phyloP scores from a whole-genome alignment of 1,140 invertebrate genomes.

The Spodoptera frugiperda region DNA sequence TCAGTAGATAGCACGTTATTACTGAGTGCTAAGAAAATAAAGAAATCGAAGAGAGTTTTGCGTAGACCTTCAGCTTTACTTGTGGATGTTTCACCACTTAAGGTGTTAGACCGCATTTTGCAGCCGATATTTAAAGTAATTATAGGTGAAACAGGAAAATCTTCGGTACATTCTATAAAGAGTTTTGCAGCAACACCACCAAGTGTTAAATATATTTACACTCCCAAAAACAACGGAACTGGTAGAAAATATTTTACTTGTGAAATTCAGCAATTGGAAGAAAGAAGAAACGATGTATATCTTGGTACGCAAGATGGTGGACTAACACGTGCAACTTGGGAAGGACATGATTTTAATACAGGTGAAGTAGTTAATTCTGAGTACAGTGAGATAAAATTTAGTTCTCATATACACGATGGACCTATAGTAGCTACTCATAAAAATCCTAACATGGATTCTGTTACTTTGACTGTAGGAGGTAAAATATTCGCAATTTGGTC shows the following conservation, averaged over 20 bases:
- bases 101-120: slow-evolving; percentile 86
- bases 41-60: slow-evolving; percentile 81
- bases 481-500: slow-evolving; percentile 83
- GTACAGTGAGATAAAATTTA: slow-evolving; percentile 78
- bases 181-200: slow-evolving; percentile 75
- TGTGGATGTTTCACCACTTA: slow-evolving; percentile 87
- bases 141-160: slow-evolving; percentile 79
- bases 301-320: slow-evolving; percentile 84
- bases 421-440: slow-evolving; percentile 87
- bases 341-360: slow-evolving; percentile 88
- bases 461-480: slow-evolving; percentile 84
- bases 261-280: slow-evolving; percentile 64
- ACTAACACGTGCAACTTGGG: slow-evolving; percentile 86
- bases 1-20: slow-evolving; percentile 76
- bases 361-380: slow-evolving; percentile 87
- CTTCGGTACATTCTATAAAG: slow-evolving; percentile 76
- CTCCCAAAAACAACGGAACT: slow-evolving; percentile 73
- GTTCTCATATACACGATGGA: slow-evolving; percentile 89
- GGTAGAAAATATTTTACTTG: slow-evolving; percentile 81
- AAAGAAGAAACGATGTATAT: slow-evolving; percentile 79
- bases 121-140: slow-evolving; percentile 87
- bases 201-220: slow-evolving; percentile 68
- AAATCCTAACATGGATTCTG: slow-evolving; percentile 85
- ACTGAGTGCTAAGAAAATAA: slow-evolving; percentile 80
- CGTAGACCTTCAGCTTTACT: slow-evolving; percentile 86